Evolutionary conservation across 2,797 vertebrate species (phyloP), one percentile per base, ranked within the genome.

Genomic region (Setipinna tenuifilis): DNA sequence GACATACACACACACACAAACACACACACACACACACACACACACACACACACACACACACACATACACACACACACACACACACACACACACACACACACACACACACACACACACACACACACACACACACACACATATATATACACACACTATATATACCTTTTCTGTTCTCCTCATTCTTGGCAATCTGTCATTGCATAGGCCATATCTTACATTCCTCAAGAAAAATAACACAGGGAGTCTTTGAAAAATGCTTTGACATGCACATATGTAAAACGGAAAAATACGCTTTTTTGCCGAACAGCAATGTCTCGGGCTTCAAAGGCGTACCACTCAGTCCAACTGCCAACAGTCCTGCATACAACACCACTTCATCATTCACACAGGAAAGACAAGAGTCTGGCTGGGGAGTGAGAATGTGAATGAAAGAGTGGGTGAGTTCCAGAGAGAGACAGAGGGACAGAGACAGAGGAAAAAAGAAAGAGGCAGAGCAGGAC

Each of bases 301-400:
- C 17, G 31, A 44, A 16, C 16, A 78, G 71, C 71, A 78, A n/a
- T 31, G 35, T 78, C 71, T 78, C 31, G 21, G 35, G 71, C 71
- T 78, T 78, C 71, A 78, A 78, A 78, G 71, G 71, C 7, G 6
- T 6, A 44, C 31, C 35, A 11, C 31, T 78, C 71, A 21, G 31
- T 78, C 71, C 71, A 41, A 78, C 71, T 78, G 71, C 71, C 71
- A 78, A 41, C 35, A 9, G 71, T 44, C 35, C 17, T 21, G 71
- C 71, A 44, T 16, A 44, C 35, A 78, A 78, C 57, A 44, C 71
- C 71, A 78, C 89, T 92, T 94, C 92, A 92, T 93, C 91, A 90
- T 87, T 94, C 92, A 92, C 91, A 94, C 94, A 95, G 95, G 94
- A 95, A 95, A 92, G 86, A 57, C 25, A 80, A 90, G 89, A 94